These are phyloP conservation scores for Cotesia chilonis DNA, from an alignment of 1,140 invertebrate species.

Conservation along the genomic window DNA sequence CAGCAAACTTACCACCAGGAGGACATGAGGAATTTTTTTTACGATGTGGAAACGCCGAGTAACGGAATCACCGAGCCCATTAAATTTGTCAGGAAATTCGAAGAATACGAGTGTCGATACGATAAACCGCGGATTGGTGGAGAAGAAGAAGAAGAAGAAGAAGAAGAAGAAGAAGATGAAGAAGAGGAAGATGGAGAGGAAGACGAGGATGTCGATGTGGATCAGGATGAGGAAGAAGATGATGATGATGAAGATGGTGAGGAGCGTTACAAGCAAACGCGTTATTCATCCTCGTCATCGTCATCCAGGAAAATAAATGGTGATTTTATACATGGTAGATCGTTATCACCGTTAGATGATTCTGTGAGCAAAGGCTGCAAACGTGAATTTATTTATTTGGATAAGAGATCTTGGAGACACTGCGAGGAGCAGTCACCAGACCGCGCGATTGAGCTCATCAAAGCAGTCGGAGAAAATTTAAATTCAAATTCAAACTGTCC, in stretches of 20 bases:
- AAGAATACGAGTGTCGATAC: conserved; percentile 18
- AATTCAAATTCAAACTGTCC: conserved; percentile 14
- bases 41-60: conserved; percentile 23
- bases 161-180: not conserved
- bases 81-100: conserved; percentile 14
- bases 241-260: not conserved
- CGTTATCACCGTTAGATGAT: conserved; percentile 4
- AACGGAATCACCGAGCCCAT: conserved; percentile 13
- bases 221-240: not conserved
- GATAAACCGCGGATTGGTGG: not conserved
- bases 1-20: conserved; percentile 26
- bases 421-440: conserved; percentile 11
- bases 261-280: not conserved
- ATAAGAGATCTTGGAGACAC: conserved; percentile 21
- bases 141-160: too few relatives aligned
- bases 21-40: conserved; percentile 23
- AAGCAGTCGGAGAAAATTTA: not conserved
- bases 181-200: not conserved
- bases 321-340: conserved; percentile 15
- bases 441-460: conserved; percentile 14
- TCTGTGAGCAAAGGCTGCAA: conserved; percentile 1
- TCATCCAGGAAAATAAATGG: conserved; percentile 4
- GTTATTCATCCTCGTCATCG: not conserved
- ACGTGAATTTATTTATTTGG: conserved; percentile 25
- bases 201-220: too few relatives aligned